Base-by-base conservation (phyloP, 2,888 invertebrate genomes). In the Gymnocheta viridis region DNA sequence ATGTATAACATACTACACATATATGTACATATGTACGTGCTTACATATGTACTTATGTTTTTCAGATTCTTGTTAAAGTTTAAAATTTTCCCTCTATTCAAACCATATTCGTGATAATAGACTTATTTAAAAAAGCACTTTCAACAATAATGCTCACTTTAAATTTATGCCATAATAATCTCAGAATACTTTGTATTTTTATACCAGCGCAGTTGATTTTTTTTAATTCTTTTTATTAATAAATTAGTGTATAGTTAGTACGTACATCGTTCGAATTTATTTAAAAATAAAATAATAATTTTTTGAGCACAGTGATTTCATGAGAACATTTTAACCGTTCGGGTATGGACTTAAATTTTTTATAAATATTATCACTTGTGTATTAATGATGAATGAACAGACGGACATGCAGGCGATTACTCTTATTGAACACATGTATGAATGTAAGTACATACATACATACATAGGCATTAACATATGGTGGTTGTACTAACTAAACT, bases 381-480 rank as follows among this genome's bases (percentile, higher is more conserved):
- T 58, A 72, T 72, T 66, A 66, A 58, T 79, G 54, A 79, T 79
- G 62, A 79, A 64, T 64, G 60, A 49, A 58, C 47, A 38, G n/a
- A 56, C 64, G 27, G 35, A 62, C 66, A 32, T 12, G 35, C 58
- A 41, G 2, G 41, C 22, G 27, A 22, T 38, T 24, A 58, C 66
- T 72, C 77, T 72, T 58, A 60, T 44, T 66, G 17, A 38, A 56
- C 41, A 32, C n/a, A 24, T 0, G 12, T 12, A 22, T 22, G 6
- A 29, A 17, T 29, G 19, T 19, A 44, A 6, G 29, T 12, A 14
- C 22, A 9, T 2, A 44, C 7, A 56, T 41, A 19, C 9, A n/a
- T 41, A 38, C 7, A 41, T 41, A 27, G 19, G 4, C 17, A 22
- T 29, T 4, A 9, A 27, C 24, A 41, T 44, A 14, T 44, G 5